A percentile compares a stretch with the other conserved stretches of the same genome.
Evolutionary conservation across 2,113 vertebrate genomes (phyloP).

Genomic region (Limnothrissa miodon): DNA sequence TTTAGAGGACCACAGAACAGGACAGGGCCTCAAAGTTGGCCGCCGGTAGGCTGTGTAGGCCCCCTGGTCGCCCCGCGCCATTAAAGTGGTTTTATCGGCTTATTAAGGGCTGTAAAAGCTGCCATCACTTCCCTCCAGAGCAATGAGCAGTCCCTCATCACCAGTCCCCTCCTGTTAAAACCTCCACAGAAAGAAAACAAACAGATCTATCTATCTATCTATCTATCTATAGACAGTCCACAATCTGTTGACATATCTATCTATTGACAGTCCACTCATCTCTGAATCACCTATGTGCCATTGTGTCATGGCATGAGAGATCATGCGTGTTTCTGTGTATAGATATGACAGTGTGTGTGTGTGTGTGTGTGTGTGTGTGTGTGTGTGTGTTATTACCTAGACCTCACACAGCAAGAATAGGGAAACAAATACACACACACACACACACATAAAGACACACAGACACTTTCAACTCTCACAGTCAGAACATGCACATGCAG

Average conservation of each 20-base stretch:
- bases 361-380: too few relatives aligned
- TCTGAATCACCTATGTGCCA: not conserved
- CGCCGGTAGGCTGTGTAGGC: not conserved
- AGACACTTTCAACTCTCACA: not conserved
- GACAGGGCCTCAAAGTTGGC: not conserved
- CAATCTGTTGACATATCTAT: not conserved
- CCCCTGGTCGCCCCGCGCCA: constrained; percentile 16
- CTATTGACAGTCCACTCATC: not conserved
- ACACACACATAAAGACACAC: not conserved
- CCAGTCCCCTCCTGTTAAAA: constrained; percentile 5
- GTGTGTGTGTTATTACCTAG: too few relatives aligned
- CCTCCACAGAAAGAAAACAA: constrained; percentile 25
- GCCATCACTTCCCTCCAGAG: not conserved
- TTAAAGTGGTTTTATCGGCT: constrained; percentile 28
- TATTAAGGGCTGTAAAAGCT: constrained; percentile 38
- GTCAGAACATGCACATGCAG: not conserved
- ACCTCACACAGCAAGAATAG: not conserved
- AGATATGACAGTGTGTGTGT: too few relatives aligned
- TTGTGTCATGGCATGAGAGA: too few relatives aligned
- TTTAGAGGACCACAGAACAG: not conserved
- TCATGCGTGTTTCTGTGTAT: too few relatives aligned
- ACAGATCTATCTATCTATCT: constrained; percentile 5
- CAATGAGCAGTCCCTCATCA: not conserved
- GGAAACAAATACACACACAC: not conserved
- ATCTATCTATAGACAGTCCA: not conserved